A percentile compares a stretch with the other conserved stretches of the same genome.
Conservation (phyloP, 2,113 vertebrate species). For the Cisticola juncidis region DNA sequence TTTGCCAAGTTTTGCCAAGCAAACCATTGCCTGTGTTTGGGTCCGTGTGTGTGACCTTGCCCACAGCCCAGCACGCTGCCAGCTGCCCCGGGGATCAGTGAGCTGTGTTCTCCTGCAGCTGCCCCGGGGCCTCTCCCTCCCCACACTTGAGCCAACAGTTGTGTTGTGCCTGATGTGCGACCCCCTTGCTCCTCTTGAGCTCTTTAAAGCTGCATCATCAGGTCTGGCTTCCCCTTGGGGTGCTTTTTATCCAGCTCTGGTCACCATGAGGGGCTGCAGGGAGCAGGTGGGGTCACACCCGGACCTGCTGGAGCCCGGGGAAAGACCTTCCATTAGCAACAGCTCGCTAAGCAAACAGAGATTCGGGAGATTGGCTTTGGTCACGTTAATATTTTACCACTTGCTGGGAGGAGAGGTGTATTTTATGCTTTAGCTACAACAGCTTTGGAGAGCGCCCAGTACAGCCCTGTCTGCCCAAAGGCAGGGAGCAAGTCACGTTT, state of each 20-base stretch:
- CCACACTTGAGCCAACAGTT: conserved; percentile 66
- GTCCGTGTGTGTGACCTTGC: neutral
- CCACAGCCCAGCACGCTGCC: neutral
- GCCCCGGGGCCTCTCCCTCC: conserved; percentile 57
- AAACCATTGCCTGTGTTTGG: neutral
- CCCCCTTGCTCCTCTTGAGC: neutral
- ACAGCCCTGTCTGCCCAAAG: neutral
- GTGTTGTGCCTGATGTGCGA: neutral
- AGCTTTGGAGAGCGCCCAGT: neutral
- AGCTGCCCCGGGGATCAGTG: conserved; percentile 68
- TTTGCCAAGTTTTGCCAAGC: neutral
- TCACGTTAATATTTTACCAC: conserved; percentile 77
- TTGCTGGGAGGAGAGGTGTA: neutral
- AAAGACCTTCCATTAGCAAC: conserved; percentile 39
- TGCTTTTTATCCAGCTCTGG: neutral
- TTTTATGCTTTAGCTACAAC: neutral
- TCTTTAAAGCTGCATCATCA: neutral
- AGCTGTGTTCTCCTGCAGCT: conserved; percentile 68
- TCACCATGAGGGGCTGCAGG: neutral
- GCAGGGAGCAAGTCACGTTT: rapidly evolving
- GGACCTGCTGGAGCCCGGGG: neutral
- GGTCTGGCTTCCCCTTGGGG: neutral
- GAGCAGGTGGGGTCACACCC: neutral
- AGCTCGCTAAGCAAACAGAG: conserved; percentile 45
- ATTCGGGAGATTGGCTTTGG: conserved; percentile 26